Base-by-base conservation (phyloP, 2,113 vertebrate species). In the Tachysurus fulvidraco region DNA sequence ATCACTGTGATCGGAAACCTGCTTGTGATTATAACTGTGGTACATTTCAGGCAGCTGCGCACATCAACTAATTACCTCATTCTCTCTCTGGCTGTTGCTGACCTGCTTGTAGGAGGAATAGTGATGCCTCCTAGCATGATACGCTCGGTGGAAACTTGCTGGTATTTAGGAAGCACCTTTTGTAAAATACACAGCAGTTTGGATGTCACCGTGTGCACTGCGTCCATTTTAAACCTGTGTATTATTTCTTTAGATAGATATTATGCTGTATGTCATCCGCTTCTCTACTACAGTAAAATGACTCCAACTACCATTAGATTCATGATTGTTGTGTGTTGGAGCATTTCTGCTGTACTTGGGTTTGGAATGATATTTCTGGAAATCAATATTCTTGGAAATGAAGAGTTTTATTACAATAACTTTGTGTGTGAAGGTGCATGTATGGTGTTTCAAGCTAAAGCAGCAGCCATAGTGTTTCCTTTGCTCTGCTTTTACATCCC, bases 61-160 rank as follows among this genome's bases (percentile, higher is more conserved):
- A 90, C 84, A 0, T 94, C 96, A 21, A 96, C 96, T 1, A 97
- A 97, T 84, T 96, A 94, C 91, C 91, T 97, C 71, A 92, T 96
- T 0, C 94, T 92, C 3, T 92, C 91, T 52, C 88, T 92, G 80
- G 91, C 88, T 9, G 86, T 91, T 79, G 77, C 92, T 44, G 96
- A 97, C 89, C 94, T 96, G 71, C 92, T 97, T 12, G 88, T 97
- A 74, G 96, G 95, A 62, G 92, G 92, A 78, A 67, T 96, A 17
- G 88, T 96, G 84, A 96, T 97, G 96, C 95, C 96, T 28, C 96
- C 93, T 19, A 96, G 96, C 81, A 96, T 96, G 96, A 91, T 96
- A 52, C 93, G 95, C 81, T 96, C 96, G 0, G 91, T 95, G 62
- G 96, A 97, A 76, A 91, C 93, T 23, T 95, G 94, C 80, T 97